A percentile compares a stretch with the other conserved stretches of the same genome.
Conservation (phyloP, 2,797 vertebrate species). For the Pelodytes ibericus region DNA sequence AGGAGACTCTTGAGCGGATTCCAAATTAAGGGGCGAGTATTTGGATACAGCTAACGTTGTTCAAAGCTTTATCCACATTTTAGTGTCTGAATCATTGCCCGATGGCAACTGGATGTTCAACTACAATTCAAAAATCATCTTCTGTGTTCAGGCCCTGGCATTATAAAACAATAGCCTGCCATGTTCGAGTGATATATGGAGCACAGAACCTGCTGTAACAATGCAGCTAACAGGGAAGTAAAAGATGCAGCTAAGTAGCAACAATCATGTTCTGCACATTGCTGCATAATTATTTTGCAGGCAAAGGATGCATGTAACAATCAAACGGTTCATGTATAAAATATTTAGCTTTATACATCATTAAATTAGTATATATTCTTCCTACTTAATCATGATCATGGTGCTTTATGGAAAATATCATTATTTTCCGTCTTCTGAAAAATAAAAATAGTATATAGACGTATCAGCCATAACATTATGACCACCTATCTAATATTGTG, state of each 20-base stretch:
- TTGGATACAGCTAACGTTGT: conserved; percentile 51
- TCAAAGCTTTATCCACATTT: conserved; percentile 52
- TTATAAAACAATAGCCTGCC: conserved; percentile 53
- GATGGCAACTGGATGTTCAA: conserved; percentile 50
- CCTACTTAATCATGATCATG: too few relatives aligned
- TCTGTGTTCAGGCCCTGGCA: conserved; percentile 48
- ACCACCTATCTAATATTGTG: too few relatives aligned
- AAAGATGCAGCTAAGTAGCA: conserved; percentile 35
- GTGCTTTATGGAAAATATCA: too few relatives aligned
- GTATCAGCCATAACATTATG: too few relatives aligned
- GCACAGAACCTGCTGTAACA: conserved; percentile 36
- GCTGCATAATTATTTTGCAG: conserved; percentile 16
- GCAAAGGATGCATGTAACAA: conserved; percentile 2
- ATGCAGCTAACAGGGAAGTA: conserved; percentile 28
- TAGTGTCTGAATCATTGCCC: conserved; percentile 49
- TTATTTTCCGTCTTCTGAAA: too few relatives aligned
- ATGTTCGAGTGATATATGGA: conserved; percentile 55
- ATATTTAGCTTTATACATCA: too few relatives aligned
- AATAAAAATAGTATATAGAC: too few relatives aligned
- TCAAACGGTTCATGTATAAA: too few relatives aligned
- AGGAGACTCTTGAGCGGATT: conserved; percentile 46
- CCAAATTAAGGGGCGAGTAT: conserved; percentile 51
- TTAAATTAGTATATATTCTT: too few relatives aligned
- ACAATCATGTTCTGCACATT: not conserved
- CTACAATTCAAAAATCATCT: conserved; percentile 55